These are phyloP conservation scores for Pavo muticus DNA, from an alignment of 2,113 vertebrate species.

Conservation along the genomic window DNA sequence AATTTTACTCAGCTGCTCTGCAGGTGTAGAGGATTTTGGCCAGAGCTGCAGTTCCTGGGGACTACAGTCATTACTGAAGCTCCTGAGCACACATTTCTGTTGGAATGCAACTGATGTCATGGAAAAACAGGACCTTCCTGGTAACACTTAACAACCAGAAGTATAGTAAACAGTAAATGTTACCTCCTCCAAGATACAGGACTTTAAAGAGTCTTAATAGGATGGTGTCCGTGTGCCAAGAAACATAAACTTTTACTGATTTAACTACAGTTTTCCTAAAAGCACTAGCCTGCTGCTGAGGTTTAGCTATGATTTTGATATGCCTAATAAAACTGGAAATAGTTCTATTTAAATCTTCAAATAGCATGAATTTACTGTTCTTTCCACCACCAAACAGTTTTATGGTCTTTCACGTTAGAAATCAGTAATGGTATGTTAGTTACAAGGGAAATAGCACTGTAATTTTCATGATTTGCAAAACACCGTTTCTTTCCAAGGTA, in stretches of 20 bases:
- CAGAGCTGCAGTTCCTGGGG: constrained; percentile 61
- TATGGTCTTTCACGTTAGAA: constrained; percentile 38
- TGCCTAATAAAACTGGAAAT: constrained; percentile 57
- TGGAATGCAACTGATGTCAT: constrained; percentile 81
- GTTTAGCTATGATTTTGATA: constrained; percentile 60
- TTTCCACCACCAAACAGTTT: constrained; percentile 57
- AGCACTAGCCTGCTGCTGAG: constrained; percentile 58
- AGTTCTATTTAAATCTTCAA: constrained; percentile 52
- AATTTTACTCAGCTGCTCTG: constrained; percentile 73
- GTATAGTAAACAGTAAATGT: constrained; percentile 77
- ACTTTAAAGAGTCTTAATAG: constrained; percentile 73
- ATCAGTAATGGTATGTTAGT: constrained; percentile 13
- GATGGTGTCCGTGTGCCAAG: constrained; percentile 72
- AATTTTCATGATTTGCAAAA: constrained; percentile 42
- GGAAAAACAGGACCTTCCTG: constrained; percentile 75
- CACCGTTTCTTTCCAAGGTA: background rate
- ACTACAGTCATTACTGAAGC: constrained; percentile 72
- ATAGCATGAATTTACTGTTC: constrained; percentile 50
- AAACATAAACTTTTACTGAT: constrained; percentile 75
- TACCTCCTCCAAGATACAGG: constrained; percentile 68
- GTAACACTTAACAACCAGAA: constrained; percentile 79
- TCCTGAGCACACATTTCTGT: constrained; percentile 62
- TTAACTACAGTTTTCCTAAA: constrained; percentile 71
- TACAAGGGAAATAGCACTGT: constrained; percentile 36
- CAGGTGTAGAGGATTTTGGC: constrained; percentile 74